Conservation (phyloP, 2,113 vertebrate genomes). For the Cynoglossus semilaevis region DNA sequence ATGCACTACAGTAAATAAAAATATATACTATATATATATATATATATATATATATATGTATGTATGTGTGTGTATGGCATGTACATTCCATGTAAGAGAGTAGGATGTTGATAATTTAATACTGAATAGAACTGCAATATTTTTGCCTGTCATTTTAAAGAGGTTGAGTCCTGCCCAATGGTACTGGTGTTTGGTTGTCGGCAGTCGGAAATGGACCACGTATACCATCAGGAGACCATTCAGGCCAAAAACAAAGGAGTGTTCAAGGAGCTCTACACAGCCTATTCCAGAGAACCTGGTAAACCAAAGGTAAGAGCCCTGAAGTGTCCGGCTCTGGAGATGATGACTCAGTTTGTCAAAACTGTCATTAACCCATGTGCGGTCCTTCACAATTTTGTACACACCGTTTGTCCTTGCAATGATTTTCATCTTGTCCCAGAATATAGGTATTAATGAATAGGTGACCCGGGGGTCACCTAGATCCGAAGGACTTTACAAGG, state of each 20-base stretch:
- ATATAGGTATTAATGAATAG: too few relatives aligned
- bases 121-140: too few relatives aligned
- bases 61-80: too few relatives aligned
- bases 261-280: conserved; percentile 92
- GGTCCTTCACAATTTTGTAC: too few relatives aligned
- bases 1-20: too few relatives aligned
- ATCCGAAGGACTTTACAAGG: too few relatives aligned
- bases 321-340: not conserved
- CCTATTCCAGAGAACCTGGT: conserved; percentile 94
- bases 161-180: conserved; percentile 89
- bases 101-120: too few relatives aligned
- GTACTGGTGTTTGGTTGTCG: conserved; percentile 95
- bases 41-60: too few relatives aligned
- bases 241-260: conserved; percentile 89
- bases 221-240: conserved; percentile 93
- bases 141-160: conserved; percentile 59
- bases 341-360: conserved; percentile 19
- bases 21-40: too few relatives aligned
- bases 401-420: conserved; percentile 20
- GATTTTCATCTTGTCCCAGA: too few relatives aligned
- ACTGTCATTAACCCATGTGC: not conserved
- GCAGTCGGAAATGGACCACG: conserved; percentile 93
- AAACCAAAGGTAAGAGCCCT: conserved; percentile 90
- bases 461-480: too few relatives aligned
- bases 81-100: not conserved